phyloP scores from a whole-genome alignment of 2,797 vertebrate species.

The Falco peregrinus region DNA sequence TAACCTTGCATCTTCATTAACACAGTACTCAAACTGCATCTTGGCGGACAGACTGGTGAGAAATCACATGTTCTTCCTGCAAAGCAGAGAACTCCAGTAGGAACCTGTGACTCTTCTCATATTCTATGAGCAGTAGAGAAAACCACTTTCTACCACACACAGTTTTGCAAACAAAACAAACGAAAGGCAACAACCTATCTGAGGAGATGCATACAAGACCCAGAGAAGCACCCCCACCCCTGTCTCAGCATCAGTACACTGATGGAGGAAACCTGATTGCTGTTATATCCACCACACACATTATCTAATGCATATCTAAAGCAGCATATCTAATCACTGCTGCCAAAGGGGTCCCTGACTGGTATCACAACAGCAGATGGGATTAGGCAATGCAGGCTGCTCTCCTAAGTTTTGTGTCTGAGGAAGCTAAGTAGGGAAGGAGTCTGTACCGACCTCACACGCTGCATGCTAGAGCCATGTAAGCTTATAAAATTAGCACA shows the following conservation, averaged over 20 bases:
- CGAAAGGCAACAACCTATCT: not conserved
- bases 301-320: not conserved
- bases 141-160: not conserved
- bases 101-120: not conserved
- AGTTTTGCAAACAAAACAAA: not conserved
- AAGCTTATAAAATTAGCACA: slow-evolving; percentile 36
- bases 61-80: not conserved
- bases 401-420: not conserved
- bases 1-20: not conserved
- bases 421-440: not conserved
- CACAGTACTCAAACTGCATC: not conserved
- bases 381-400: not conserved
- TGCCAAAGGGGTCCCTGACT: not conserved
- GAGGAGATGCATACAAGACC: not conserved
- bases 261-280: not conserved
- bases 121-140: not conserved
- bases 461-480: not conserved
- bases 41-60: not conserved
- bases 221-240: not conserved
- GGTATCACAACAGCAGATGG: not conserved
- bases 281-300: fast-evolving
- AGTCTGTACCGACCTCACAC: not conserved
- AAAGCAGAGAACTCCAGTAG: not conserved
- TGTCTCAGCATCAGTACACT: not conserved
- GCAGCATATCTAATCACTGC: not conserved